phyloP scores from a whole-genome alignment of 2,888 invertebrate genomes.

The Arge pagana region DNA sequence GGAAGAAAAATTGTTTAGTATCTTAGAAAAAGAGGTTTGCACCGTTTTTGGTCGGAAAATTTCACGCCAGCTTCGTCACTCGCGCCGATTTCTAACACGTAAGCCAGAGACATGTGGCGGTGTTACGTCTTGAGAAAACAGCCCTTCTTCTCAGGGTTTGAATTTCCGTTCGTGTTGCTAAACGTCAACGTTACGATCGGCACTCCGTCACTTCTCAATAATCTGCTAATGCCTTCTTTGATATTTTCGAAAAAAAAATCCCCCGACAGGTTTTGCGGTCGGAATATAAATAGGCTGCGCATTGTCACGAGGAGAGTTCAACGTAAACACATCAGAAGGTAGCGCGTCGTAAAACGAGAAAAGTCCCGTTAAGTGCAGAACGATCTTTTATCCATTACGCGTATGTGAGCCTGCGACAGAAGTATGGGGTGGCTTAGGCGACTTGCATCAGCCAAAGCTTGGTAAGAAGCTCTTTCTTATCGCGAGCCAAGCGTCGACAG shows the following conservation, averaged over 20 bases:
- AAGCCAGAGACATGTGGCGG: no score
- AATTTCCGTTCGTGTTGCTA: constrained; percentile 11
- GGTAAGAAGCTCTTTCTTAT: no score
- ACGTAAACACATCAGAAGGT: constrained; percentile 12
- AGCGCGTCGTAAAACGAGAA: constrained; percentile 14
- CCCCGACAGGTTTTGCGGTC: constrained; percentile 19
- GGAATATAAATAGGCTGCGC: constrained; percentile 16
- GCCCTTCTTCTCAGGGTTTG: constrained; percentile 4
- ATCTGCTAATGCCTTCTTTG: constrained; percentile 31
- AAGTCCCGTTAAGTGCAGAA: constrained; percentile 11
- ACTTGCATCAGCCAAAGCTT: no score
- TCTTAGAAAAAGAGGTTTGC: no score
- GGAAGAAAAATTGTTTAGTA: no score
- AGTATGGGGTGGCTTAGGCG: no score
- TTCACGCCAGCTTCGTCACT: no score
- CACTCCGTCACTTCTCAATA: constrained; percentile 8
- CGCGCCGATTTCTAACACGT: no score
- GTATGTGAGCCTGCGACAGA: no score
- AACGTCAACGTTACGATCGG: constrained; percentile 11
- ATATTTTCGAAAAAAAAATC: constrained; percentile 29
- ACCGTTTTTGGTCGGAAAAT: no score
- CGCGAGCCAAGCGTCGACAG: no score
- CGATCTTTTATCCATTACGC: constrained; percentile 1
- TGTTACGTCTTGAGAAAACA: constrained; percentile 4
- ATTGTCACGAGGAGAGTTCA: constrained; percentile 8